Conservation (phyloP, 2,113 vertebrate genomes). For the Takifugu bimaculatus region DNA sequence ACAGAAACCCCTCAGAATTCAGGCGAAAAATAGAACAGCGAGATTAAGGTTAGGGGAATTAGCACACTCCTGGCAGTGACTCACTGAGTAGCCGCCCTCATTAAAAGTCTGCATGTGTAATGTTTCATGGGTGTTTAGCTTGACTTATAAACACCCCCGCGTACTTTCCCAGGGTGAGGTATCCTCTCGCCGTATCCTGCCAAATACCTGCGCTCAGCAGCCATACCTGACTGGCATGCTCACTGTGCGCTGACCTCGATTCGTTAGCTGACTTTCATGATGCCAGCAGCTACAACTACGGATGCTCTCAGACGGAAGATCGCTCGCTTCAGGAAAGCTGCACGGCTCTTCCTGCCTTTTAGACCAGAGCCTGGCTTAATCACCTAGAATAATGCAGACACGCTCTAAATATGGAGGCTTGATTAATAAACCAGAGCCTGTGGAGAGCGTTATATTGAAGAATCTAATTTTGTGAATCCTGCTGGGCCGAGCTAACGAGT, state of each 20-base stretch:
- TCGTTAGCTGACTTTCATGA: slow-evolving; percentile 11
- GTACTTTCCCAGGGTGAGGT: slow-evolving; percentile 9
- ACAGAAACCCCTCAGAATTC: slow-evolving; percentile 38
- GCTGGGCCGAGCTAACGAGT: background rate
- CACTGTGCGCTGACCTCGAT: slow-evolving; percentile 13
- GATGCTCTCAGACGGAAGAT: slow-evolving; percentile 32
- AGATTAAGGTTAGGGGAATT: slow-evolving; percentile 33
- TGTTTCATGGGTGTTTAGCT: slow-evolving; percentile 23
- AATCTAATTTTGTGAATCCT: slow-evolving; percentile 2
- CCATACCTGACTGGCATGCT: slow-evolving; percentile 17
- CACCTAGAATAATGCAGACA: slow-evolving; percentile 34
- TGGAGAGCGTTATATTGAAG: slow-evolving; percentile 9
- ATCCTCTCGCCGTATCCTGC: slow-evolving; percentile 1
- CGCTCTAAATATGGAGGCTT: slow-evolving; percentile 36
- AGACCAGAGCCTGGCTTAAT: slow-evolving; percentile 40
- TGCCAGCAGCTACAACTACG: slow-evolving; percentile 32
- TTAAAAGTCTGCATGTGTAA: slow-evolving; percentile 27
- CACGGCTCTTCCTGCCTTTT: slow-evolving; percentile 32
- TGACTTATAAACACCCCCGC: slow-evolving; percentile 33
- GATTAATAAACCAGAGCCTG: slow-evolving; percentile 35
- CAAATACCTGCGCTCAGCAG: background rate
- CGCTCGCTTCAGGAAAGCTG: slow-evolving; percentile 29
- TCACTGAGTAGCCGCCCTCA: slow-evolving; percentile 34
- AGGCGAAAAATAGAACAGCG: slow-evolving; percentile 26
- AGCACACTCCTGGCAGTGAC: slow-evolving; percentile 36